phyloP scores from a whole-genome alignment of 2,113 vertebrate genomes.

The Bubalus kerabau region DNA sequence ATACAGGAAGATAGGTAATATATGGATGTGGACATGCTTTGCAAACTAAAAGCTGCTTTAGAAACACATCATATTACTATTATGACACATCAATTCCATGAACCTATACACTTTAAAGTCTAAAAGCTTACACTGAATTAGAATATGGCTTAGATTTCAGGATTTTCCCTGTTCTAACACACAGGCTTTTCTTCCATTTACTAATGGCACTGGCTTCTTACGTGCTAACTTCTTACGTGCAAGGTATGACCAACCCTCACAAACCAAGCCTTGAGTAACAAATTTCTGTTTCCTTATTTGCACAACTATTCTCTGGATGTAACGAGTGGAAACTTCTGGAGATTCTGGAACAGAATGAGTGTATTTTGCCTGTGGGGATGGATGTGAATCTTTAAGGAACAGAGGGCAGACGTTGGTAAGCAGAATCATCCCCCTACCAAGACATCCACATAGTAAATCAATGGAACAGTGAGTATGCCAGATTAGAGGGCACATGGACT shows the following conservation, averaged over 20 bases:
- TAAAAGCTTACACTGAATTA: not conserved
- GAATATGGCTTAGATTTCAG: not conserved
- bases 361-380: not conserved
- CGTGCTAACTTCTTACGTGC: not conserved
- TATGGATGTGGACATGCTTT: not conserved
- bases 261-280: not conserved
- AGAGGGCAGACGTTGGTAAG: not conserved
- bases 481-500: not conserved
- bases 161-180: not conserved
- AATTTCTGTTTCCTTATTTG: not conserved
- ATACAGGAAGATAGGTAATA: not conserved
- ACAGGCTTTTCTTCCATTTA: not conserved
- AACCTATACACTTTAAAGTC: not conserved
- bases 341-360: not conserved
- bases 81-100: not conserved
- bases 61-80: not conserved
- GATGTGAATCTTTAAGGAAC: not conserved
- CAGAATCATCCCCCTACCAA: not conserved
- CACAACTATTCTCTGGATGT: not conserved
- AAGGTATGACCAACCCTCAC: not conserved
- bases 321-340: not conserved
- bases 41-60: not conserved
- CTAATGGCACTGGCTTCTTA: not conserved
- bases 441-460: not conserved
- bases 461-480: not conserved